These are phyloP conservation scores for Parelbella ahira DNA, from an alignment of 2,888 invertebrate genomes.

Conservation along the genomic window DNA sequence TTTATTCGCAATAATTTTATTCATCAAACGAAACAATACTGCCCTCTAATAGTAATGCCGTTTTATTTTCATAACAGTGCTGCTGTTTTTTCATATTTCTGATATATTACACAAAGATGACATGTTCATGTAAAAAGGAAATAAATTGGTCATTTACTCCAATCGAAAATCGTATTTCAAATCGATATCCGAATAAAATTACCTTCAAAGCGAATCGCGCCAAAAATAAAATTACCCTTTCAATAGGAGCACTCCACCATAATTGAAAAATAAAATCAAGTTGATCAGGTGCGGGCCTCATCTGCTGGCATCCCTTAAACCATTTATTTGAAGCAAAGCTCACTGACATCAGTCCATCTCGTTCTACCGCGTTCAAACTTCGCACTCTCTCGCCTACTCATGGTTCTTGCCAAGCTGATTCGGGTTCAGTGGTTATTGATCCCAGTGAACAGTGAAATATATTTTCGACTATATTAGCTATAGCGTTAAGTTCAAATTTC, in stretches of 20 bases:
- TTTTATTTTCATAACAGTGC: too few species aligned
- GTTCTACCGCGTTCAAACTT: slow-evolving; percentile 39
- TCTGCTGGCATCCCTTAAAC: slow-evolving; percentile 58
- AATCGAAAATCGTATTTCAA: too few species aligned
- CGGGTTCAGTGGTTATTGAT: slow-evolving; percentile 74
- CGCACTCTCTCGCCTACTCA: slow-evolving; percentile 43
- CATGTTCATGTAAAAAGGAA: too few species aligned
- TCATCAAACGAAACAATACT: too few species aligned
- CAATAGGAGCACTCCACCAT: slow-evolving; percentile 33
- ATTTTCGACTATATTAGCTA: slow-evolving; percentile 42
- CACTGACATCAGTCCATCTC: slow-evolving; percentile 44
- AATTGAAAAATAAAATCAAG: slow-evolving; percentile 72
- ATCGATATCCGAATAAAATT: slow-evolving; percentile 14
- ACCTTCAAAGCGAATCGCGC: slow-evolving; percentile 10
- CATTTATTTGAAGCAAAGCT: slow-evolving; percentile 45
- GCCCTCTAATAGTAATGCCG: too few species aligned
- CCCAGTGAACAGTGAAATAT: slow-evolving; percentile 38
- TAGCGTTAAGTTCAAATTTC: slow-evolving; percentile 37
- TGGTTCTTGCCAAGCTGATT: slow-evolving; percentile 69
- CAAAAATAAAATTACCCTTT: slow-evolving; percentile 34
- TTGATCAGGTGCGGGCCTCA: slow-evolving; percentile 68
- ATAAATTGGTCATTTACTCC: too few species aligned
- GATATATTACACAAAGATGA: too few species aligned
- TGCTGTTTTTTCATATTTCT: too few species aligned
- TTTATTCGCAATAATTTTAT: too few species aligned